Evolutionary conservation across 2,113 vertebrate species (phyloP).

Genomic region (Aptenodytes forsteri): DNA sequence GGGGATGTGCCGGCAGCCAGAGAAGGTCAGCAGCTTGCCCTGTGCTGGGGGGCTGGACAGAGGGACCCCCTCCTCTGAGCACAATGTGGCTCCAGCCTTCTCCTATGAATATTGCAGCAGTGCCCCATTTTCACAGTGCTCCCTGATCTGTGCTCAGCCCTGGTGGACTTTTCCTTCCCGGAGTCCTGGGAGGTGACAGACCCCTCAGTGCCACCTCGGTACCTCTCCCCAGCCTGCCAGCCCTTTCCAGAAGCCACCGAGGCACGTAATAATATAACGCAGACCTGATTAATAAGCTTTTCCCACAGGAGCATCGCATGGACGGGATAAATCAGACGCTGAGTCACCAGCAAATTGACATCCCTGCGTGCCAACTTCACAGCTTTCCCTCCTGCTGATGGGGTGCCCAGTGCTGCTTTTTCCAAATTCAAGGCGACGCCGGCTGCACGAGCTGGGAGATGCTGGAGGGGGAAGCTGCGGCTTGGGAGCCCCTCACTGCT

Average conservation of each 20-base stretch:
- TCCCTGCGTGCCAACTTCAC: background rate
- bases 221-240: background rate
- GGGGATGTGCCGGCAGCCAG: fast-evolving
- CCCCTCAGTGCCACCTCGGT: background rate
- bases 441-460: background rate
- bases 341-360: background rate
- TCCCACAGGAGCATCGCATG: background rate
- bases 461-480: background rate
- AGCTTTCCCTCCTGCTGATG: background rate
- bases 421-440: background rate
- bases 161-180: background rate
- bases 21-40: background rate
- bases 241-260: background rate
- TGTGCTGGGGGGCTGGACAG: background rate
- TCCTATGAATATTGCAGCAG: background rate
- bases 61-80: background rate
- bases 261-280: background rate
- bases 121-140: background rate
- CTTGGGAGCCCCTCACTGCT: background rate
- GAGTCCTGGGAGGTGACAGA: background rate
- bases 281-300: conserved; percentile 24
- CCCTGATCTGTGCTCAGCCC: background rate
- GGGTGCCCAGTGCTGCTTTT: background rate
- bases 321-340: background rate
- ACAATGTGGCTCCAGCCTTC: background rate